These are phyloP conservation scores for Cynopterus brachyotis DNA, from an alignment of 2,113 vertebrate species.

Conservation along the genomic window DNA sequence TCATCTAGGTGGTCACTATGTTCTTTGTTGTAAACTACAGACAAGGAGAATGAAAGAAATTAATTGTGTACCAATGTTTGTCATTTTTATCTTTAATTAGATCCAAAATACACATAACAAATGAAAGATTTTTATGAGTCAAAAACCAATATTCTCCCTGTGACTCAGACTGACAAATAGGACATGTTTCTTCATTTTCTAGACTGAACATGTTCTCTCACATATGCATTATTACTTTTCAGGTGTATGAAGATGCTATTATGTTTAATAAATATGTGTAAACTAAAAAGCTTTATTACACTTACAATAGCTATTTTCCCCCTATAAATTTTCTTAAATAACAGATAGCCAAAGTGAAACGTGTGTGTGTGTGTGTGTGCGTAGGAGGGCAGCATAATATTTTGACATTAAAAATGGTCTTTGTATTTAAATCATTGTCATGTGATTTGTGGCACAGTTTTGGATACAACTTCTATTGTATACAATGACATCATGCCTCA, in stretches of 20 bases:
- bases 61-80: neutral
- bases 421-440: neutral
- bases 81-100: constrained; percentile 6
- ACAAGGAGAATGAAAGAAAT: neutral
- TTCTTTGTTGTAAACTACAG: neutral
- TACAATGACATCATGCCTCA: neutral
- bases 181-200: neutral
- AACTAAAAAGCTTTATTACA: neutral
- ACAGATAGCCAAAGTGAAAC: neutral
- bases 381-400: neutral
- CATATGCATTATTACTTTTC: neutral
- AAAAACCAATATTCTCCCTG: neutral
- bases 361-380: neutral
- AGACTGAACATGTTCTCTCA: neutral
- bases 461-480: neutral
- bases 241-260: neutral
- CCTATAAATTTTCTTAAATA: neutral
- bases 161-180: neutral
- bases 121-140: neutral
- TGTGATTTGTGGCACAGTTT: neutral
- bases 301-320: neutral
- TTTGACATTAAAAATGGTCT: neutral
- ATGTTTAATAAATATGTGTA: neutral
- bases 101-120: neutral
- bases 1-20: neutral